A percentile compares a stretch with the other conserved stretches of the same genome.
Conservation (phyloP, 2,888 invertebrate genomes). For the Pheosia gnoma region DNA sequence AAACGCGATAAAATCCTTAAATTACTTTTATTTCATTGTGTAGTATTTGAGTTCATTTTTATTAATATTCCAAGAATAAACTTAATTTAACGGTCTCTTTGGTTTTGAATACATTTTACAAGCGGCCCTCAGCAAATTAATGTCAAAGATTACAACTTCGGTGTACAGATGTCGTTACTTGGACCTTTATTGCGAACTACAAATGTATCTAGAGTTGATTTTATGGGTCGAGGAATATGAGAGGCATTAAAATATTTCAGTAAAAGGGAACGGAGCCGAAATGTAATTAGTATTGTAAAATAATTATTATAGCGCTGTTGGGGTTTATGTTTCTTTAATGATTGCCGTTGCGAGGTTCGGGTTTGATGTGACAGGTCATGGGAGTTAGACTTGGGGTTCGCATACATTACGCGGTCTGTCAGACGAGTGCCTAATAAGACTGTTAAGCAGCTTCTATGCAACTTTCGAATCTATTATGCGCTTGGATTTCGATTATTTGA, state of each 20-base stretch:
- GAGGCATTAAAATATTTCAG: slow-evolving; percentile 29
- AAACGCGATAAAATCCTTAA: too few species aligned
- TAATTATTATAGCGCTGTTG: not conserved
- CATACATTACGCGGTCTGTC: too few species aligned
- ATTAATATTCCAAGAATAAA: slow-evolving; percentile 32
- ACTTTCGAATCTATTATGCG: too few species aligned
- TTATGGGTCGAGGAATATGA: slow-evolving; percentile 27
- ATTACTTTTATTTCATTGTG: too few species aligned
- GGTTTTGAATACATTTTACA: slow-evolving; percentile 11
- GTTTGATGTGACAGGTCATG: too few species aligned
- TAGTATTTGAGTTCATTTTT: slow-evolving; percentile 19
- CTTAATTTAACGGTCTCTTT: slow-evolving; percentile 6
- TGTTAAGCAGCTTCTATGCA: too few species aligned
- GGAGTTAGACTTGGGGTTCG: too few species aligned
- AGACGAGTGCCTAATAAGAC: too few species aligned
- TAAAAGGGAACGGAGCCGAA: slow-evolving; percentile 13
- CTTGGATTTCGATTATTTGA: too few species aligned
- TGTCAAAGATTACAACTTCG: slow-evolving; percentile 30
- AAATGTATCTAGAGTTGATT: slow-evolving; percentile 36
- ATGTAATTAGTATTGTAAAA: not conserved
- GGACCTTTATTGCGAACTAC: slow-evolving; percentile 29
- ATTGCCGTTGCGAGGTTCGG: not conserved
- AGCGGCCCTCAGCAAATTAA: slow-evolving; percentile 25
- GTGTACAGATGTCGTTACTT: slow-evolving; percentile 28
- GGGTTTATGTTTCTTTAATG: not conserved